Evolutionary conservation across 2,113 vertebrate genomes (phyloP).

Genomic region (Piaya cayana): DNA sequence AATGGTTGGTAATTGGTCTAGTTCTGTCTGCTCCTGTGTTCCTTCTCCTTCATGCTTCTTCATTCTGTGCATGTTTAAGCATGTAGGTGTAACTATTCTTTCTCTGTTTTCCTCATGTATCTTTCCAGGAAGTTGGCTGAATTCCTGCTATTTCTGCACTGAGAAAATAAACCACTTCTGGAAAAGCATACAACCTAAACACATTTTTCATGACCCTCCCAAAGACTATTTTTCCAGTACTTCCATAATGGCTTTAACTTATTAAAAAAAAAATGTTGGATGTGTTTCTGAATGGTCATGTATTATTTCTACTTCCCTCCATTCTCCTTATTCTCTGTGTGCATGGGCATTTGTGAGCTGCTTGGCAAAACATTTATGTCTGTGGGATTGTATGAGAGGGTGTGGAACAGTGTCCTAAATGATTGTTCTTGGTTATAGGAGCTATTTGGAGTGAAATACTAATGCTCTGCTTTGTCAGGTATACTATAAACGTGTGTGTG

Average conservation of each 20-base stretch:
- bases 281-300: neutral
- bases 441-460: neutral
- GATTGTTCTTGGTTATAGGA: neutral
- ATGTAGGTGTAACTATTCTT: neutral
- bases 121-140: neutral
- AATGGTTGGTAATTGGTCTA: neutral
- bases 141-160: neutral
- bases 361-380: neutral
- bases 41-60: neutral
- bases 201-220: neutral
- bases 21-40: neutral
- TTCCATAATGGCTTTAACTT: neutral
- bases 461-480: neutral
- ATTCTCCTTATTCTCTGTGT: neutral
- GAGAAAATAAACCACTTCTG: neutral
- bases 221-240: neutral
- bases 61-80: neutral
- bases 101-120: neutral
- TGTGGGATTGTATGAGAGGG: neutral
- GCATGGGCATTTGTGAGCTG: neutral
- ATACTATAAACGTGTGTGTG: too few relatives aligned
- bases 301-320: neutral
- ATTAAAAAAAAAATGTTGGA: neutral
- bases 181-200: neutral
- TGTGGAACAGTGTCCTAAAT: neutral